Percentiles rank a stretch among this genome's conserved stretches.
phyloP scores from a whole-genome alignment of 2,888 invertebrate species.

The Leptura quadrifasciata region DNA sequence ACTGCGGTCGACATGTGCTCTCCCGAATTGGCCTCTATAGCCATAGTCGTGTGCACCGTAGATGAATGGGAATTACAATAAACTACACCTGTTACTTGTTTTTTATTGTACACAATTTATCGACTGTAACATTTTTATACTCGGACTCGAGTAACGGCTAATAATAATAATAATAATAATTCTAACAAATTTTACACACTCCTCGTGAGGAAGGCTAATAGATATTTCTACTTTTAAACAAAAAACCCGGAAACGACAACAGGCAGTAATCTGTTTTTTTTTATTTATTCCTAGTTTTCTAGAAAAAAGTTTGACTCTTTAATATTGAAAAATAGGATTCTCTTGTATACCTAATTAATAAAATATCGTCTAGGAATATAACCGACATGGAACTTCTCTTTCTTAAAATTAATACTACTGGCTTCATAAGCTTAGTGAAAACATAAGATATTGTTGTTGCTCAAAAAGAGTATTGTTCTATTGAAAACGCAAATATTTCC shows the following conservation, averaged over 20 bases:
- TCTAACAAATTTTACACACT: conserved; percentile 19
- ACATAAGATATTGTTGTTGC: not conserved
- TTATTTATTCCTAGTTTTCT: conserved; percentile 47
- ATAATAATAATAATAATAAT: too few species aligned
- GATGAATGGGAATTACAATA: too few species aligned
- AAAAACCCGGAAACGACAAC: conserved; percentile 43
- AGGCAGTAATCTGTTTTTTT: conserved; percentile 33
- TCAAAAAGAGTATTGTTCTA: not conserved
- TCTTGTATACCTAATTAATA: conserved; percentile 41
- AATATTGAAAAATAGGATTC: conserved; percentile 38
- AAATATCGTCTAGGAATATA: conserved; percentile 47
- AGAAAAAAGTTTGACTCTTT: conserved; percentile 31
- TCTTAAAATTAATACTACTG: conserved; percentile 39
- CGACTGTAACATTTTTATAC: too few species aligned
- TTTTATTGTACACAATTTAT: too few species aligned
- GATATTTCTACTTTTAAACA: conserved; percentile 39
- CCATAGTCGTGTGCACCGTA: too few species aligned
- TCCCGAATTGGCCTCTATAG: too few species aligned
- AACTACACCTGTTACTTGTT: too few species aligned
- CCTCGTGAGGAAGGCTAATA: conserved; percentile 39
- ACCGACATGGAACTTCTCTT: conserved; percentile 23
- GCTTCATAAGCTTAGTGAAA: conserved; percentile 51
- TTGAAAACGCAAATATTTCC: not conserved
- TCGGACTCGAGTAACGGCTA: too few species aligned
- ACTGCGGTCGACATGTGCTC: too few species aligned